Base-by-base conservation (phyloP, 37 sponge, comb jelly and placozoan genomes). In the Spongilla lacustris region DNA sequence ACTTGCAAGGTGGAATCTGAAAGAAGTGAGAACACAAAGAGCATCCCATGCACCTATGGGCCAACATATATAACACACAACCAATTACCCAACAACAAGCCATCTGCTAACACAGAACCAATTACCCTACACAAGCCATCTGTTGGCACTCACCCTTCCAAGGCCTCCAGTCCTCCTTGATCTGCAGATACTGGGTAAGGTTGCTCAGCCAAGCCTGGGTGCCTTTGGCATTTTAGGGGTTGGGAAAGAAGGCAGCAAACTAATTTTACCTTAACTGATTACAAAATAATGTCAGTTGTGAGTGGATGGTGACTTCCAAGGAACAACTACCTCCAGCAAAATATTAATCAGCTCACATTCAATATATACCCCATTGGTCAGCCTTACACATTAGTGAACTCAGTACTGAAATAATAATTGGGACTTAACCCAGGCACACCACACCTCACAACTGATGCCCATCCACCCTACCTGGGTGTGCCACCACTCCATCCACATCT, bases 1-100 rank as follows among this genome's bases (percentile, higher is more conserved):
- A 91, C 92, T 36, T 91, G 92, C 0, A 11, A 24, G 48, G 35
- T 75, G 2, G 86, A 77, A 10, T 36, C 80, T 66, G 77, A 31
- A 76, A 35, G 12, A 27, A 27, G 76, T 24, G 34, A 31, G 24
- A 24, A 35, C 27, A 50, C 25, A 78, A 29, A 78, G 50, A 75
- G 5, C 76, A 32, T 32, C 25, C 28, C 33, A n/a, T n/a, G n/a
- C 30, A 4, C 34, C 8, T 75, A 35, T 31, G 4, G 5, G 27
- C 25, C 3, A 9, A 5, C 27, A 69, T 5, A 8, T 5, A 69
- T 69, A 31, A 34, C 74, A 30, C 2, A 74, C 74, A 31, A n/a
- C n/a, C 23, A 22, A 34, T 35, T 35, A n/a, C n/a, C 11, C 34
- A 35, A 5, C 32, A 30, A 6, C 14, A 74, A 74, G 4, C 34